Conservation (phyloP, 2,888 invertebrate species). For the Volucella zonaria region DNA sequence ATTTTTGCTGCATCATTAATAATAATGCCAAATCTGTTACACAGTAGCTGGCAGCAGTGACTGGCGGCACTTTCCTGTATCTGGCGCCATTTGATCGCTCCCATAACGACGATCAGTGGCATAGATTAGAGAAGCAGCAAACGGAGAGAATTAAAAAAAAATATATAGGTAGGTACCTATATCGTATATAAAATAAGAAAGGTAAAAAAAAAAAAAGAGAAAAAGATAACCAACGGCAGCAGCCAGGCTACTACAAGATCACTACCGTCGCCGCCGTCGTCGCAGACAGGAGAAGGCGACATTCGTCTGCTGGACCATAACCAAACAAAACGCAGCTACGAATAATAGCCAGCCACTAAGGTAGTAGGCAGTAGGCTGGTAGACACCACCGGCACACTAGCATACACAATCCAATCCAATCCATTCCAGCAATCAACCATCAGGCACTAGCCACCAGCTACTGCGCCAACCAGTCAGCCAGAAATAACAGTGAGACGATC, state of each 20-base stretch:
- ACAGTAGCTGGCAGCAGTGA: slow-evolving; percentile 72
- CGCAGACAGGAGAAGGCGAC: slow-evolving; percentile 67
- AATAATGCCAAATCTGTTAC: slow-evolving; percentile 72
- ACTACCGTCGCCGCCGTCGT: slow-evolving; percentile 8
- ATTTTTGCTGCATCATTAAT: slow-evolving; percentile 69
- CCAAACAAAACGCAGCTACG: slow-evolving; percentile 37
- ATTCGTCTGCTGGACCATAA: slow-evolving; percentile 71
- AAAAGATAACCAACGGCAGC: slow-evolving; percentile 59
- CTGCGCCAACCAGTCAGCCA: slow-evolving; percentile 51
- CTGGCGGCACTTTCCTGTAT: slow-evolving; percentile 73
- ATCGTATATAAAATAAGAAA: neutral
- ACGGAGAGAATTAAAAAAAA: slow-evolving; percentile 16
- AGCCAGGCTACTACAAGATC: slow-evolving; percentile 34
- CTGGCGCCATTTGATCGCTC: slow-evolving; percentile 74
- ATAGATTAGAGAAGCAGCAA: slow-evolving; percentile 70
- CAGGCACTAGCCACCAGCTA: slow-evolving; percentile 9
- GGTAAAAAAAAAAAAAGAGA: slow-evolving; percentile 18
- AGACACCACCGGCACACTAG: slow-evolving; percentile 32
- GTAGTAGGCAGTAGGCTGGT: slow-evolving; percentile 25
- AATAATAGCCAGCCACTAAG: slow-evolving; percentile 20
- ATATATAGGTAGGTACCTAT: neutral
- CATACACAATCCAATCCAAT: slow-evolving; percentile 43
- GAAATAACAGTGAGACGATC: slow-evolving; percentile 49
- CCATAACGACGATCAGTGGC: slow-evolving; percentile 73
- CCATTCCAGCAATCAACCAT: slow-evolving; percentile 31